Conservation (phyloP, 2,888 invertebrate species). For the Netelia melanura region DNA sequence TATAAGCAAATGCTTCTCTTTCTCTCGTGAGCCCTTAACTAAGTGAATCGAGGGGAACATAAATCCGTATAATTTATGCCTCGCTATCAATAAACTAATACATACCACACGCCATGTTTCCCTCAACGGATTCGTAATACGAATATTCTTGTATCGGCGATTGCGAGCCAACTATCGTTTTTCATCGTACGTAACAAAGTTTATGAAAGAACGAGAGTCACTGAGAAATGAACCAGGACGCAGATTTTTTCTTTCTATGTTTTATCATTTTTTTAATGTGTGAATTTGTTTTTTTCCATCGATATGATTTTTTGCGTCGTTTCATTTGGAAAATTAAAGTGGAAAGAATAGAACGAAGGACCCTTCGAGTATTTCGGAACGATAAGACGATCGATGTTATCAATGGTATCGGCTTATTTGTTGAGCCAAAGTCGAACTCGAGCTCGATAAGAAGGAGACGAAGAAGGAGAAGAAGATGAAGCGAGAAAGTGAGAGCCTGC, state of each 20-base stretch:
- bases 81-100: constrained; percentile 60
- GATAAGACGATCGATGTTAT: constrained; percentile 32
- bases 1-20: constrained; percentile 29
- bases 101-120: constrained; percentile 46
- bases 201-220: constrained; percentile 10
- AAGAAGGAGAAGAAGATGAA: constrained; percentile 18
- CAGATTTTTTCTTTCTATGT: no score
- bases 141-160: not conserved
- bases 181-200: constrained; percentile 15
- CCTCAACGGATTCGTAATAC: constrained; percentile 44
- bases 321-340: not conserved
- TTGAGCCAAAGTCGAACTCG: not conserved
- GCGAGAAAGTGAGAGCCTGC: constrained; percentile 7
- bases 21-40: constrained; percentile 60
- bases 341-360: constrained; percentile 28
- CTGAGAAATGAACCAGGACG: not conserved
- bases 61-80: constrained; percentile 61
- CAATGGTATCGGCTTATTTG: constrained; percentile 11
- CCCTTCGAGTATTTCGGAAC: not conserved
- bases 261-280: not conserved
- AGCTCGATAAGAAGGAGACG: not conserved
- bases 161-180: not conserved
- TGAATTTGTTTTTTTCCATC: not conserved
- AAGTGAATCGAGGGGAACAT: constrained; percentile 59
- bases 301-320: not conserved